A percentile compares a stretch with the other conserved stretches of the same genome.
These are phyloP conservation scores for Paradisaea rubra DNA, from an alignment of 2,113 vertebrate species.

Conservation along the genomic window DNA sequence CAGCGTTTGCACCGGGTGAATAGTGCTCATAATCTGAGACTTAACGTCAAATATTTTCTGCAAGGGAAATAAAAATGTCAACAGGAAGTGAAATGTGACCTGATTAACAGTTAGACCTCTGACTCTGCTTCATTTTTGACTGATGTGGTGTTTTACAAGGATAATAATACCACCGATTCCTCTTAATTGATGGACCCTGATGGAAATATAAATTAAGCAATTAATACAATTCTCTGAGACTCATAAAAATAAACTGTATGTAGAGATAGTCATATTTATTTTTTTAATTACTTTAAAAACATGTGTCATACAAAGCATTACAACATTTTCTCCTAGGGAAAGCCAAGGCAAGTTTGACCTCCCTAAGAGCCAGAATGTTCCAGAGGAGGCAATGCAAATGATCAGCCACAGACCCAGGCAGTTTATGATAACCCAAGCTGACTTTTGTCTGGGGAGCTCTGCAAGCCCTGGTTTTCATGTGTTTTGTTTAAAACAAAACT, in stretches of 20 bases:
- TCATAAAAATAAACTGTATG: slow-evolving; percentile 43
- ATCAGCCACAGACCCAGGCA: background rate
- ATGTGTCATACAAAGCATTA: slow-evolving; percentile 7
- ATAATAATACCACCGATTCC: slow-evolving; percentile 55
- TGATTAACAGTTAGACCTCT: slow-evolving; percentile 74
- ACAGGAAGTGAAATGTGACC: slow-evolving; percentile 72
- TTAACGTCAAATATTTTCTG: slow-evolving; percentile 68
- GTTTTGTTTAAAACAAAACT: slow-evolving; percentile 15
- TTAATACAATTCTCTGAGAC: slow-evolving; percentile 50
- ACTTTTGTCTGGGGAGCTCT: background rate
- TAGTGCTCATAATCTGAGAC: slow-evolving; percentile 54
- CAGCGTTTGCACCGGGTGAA: slow-evolving; percentile 30
- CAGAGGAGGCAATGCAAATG: background rate
- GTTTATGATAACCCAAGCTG: background rate
- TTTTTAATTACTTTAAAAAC: slow-evolving; percentile 40
- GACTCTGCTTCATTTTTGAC: slow-evolving; percentile 69
- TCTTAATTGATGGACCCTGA: slow-evolving; percentile 56
- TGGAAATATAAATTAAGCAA: slow-evolving; percentile 58
- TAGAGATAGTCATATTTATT: slow-evolving; percentile 33
- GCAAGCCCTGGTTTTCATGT: background rate
- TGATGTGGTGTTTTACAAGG: slow-evolving; percentile 56
- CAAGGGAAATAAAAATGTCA: slow-evolving; percentile 74
- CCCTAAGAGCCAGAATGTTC: background rate
- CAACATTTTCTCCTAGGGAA: background rate
- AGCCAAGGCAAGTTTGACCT: background rate